Conservation (phyloP, 2,888 invertebrate genomes). For the Lithosia quadra region DNA sequence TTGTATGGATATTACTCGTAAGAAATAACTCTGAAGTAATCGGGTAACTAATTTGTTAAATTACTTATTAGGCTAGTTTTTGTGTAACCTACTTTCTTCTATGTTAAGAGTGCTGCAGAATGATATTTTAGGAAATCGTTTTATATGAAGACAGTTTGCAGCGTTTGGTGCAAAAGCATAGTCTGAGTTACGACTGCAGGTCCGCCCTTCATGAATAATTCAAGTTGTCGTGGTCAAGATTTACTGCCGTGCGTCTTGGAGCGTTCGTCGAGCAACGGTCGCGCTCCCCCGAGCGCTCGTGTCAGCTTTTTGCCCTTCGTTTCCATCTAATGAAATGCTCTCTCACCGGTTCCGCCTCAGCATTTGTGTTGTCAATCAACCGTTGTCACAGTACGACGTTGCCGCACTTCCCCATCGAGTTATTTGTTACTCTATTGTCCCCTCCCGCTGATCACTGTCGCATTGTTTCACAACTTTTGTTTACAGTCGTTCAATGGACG, state of each 20-base stretch:
- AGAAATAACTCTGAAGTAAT: not conserved
- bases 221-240: constrained; percentile 68
- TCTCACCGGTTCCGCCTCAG: constrained; percentile 68
- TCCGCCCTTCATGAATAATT: constrained; percentile 76
- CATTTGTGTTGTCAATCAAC: constrained; percentile 84
- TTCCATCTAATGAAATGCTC: constrained; percentile 77
- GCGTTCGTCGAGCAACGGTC: constrained; percentile 47
- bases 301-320: constrained; percentile 72
- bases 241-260: constrained; percentile 58
- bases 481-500: constrained; percentile 76
- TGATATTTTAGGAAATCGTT: not conserved
- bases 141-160: constrained; percentile 31
- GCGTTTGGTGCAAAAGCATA: constrained; percentile 47
- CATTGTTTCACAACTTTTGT: constrained; percentile 82
- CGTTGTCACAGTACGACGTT: constrained; percentile 62
- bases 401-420: constrained; percentile 75
- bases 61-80: constrained; percentile 1
- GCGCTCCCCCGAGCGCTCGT: constrained; percentile 53
- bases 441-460: constrained; percentile 75
- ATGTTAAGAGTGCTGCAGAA: not conserved
- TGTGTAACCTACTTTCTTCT: not conserved
- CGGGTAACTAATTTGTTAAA: not conserved
- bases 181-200: constrained; percentile 46
- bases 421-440: constrained; percentile 84
- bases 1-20: not conserved